Base-by-base conservation (phyloP, 1,140 invertebrate species). In the Anastatus disparis region DNA sequence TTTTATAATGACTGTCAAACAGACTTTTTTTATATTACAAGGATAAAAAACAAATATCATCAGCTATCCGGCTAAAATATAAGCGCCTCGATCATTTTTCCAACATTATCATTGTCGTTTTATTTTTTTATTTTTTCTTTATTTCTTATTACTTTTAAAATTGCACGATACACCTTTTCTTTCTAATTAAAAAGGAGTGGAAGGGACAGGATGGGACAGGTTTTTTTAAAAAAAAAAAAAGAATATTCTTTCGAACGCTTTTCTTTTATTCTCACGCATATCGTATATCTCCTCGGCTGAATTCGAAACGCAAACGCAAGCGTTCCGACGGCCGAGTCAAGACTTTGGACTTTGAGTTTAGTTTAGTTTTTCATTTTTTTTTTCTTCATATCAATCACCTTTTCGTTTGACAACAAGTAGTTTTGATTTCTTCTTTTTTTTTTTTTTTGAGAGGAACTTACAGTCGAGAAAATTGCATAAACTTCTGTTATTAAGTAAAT, bases 111-210 rank as follows among this genome's bases (percentile, higher is more conserved):
- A 48, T 62, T n/a, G 17, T 46, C 27, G 13, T 52, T 66, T 65
- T 53, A n/a, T n/a, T n/a, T n/a, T n/a, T n/a, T n/a, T n/a, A n/a
- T n/a, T n/a, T n/a, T n/a, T n/a, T n/a, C n/a, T n/a, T n/a, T n/a
- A n/a, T n/a, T n/a, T n/a, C 44, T 24, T 26, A 40, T 58, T 67
- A 67, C 29, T 48, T 29, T 59, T 17, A 58, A 68, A 58, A 68
- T 68, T 68, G 65, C 65, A 68, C 65, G 55, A 68, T 68, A 68
- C 40, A 68, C 65, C 65, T 68, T 59, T 59, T 12, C n/a, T n/a
- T 17, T 55, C 29, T n/a, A 55, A 10, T n/a, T n/a, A n/a, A 10
- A 48, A 55, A 29, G 52, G 52, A 27, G 52, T 17, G 27, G 27
- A 3, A 13, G 42, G 17, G 46, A 10, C 10, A 35, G 31, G 31